These are phyloP conservation scores for Helicoverpa armigera DNA, from an alignment of 1,140 invertebrate species.

Conservation along the genomic window DNA sequence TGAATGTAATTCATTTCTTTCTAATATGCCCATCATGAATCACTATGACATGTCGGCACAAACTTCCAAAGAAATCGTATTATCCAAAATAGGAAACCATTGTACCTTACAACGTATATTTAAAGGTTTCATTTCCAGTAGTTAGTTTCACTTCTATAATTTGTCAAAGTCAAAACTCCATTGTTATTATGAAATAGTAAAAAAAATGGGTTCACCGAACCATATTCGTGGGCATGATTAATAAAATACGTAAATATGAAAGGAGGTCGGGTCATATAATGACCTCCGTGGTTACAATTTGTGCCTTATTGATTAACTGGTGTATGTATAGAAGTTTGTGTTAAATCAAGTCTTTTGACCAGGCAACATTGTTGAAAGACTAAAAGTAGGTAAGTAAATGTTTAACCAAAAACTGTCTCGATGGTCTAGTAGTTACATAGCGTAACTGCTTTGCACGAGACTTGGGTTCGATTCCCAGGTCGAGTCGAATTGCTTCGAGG, in stretches of 20 bases:
- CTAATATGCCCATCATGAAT: constrained; percentile 5
- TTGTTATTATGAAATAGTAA: constrained; percentile 35
- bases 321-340: not conserved
- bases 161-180: constrained; percentile 42
- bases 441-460: too few species aligned
- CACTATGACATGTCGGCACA: not conserved
- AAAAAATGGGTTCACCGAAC: constrained; percentile 39
- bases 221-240: constrained; percentile 43
- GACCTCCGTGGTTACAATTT: constrained; percentile 12
- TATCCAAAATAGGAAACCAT: constrained; percentile 25
- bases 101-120: not conserved
- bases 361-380: not conserved
- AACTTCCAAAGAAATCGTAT: constrained; percentile 6
- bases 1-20: not conserved
- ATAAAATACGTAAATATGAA: constrained; percentile 50
- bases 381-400: too few species aligned
- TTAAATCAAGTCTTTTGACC: not conserved
- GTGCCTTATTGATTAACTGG: not conserved
- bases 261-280: constrained; percentile 42
- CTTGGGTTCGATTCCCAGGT: too few species aligned
- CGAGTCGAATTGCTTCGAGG: too few species aligned
- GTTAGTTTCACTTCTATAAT: constrained; percentile 33
- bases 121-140: constrained; percentile 14
- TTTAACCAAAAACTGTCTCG: too few species aligned
- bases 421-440: too few species aligned